These are phyloP conservation scores for Amphipyra tragopoginis DNA, from an alignment of 2,888 invertebrate species.

Conservation along the genomic window DNA sequence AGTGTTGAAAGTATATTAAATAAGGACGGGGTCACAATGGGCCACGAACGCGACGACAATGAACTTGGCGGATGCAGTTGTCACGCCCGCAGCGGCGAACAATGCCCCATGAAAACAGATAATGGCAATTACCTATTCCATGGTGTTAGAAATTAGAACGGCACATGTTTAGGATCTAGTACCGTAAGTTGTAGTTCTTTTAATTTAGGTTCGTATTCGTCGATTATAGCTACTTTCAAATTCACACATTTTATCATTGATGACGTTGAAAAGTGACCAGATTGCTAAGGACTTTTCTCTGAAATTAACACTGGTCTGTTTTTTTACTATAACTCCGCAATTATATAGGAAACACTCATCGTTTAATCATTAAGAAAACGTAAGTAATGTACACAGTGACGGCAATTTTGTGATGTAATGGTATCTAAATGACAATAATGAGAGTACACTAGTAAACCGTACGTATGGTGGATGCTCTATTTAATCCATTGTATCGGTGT, in stretches of 20 bases:
- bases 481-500: constrained; percentile 75
- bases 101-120: constrained; percentile 79
- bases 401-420: constrained; percentile 42
- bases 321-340: background rate
- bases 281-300: too few relatives aligned
- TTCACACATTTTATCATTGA: background rate
- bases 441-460: constrained; percentile 24
- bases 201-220: background rate
- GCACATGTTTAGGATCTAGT: constrained; percentile 27
- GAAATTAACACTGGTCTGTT: too few relatives aligned
- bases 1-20: constrained; percentile 44
- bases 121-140: constrained; percentile 72
- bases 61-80: constrained; percentile 88
- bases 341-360: constrained; percentile 14
- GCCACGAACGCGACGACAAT: constrained; percentile 74
- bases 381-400: constrained; percentile 21
- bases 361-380: constrained; percentile 45
- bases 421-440: constrained; percentile 36
- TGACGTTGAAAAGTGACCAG: background rate
- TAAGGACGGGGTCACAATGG: constrained; percentile 69
- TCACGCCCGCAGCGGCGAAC: constrained; percentile 85
- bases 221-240: background rate
- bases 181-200: constrained; percentile 16
- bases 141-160: constrained; percentile 52
- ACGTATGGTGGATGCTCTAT: constrained; percentile 72